Base-by-base conservation (phyloP, 1,140 invertebrate species). In the Vanessa atalanta region DNA sequence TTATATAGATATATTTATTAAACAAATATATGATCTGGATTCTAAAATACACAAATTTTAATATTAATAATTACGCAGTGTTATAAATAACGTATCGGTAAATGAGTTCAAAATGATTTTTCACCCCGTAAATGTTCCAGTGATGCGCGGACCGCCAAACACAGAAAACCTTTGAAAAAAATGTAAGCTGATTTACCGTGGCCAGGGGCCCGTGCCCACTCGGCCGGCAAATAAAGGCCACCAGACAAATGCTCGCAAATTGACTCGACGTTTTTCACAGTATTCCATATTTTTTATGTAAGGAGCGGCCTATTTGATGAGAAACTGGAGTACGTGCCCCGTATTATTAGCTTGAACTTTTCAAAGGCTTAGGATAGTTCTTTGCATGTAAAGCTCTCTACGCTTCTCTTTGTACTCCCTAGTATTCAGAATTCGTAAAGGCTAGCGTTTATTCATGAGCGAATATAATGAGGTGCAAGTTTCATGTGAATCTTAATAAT, bases 201-300 rank as follows among this genome's bases (percentile, higher is more conserved):
- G 81, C 84, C 78, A 77, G 83, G 76, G 84, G 82, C 80, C 87
- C 77, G 84, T 83, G 84, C 70, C 77, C 87, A 79, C 82, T 87
- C 85, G 83, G 77, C 86, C 88, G 88, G 83, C 84, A 92, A 92
- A 90, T 89, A 91, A 90, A 92, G 86, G 86, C 89, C 83, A 88
- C 85, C 88, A 90, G 87, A 90, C 88, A 91, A 92, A 92, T 90
- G 88, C 83, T 89, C 83, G 82, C 86, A 90, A 91, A 91, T 92
- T 90, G 90, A 90, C 88, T 92, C 82, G 80, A 90, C 85, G 83
- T 88, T 90, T 89, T 90, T 87, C 84, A 89, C 85, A 83, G 84
- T 86, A 90, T 87, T 82, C 85, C 81, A 88, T 88, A 88, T 86
- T 87, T 88, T 86, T 85, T 84, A 81, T 79, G 76, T 82, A 83